Conservation (phyloP, 2,113 vertebrate species). For the Benitochromis conjunctus region DNA sequence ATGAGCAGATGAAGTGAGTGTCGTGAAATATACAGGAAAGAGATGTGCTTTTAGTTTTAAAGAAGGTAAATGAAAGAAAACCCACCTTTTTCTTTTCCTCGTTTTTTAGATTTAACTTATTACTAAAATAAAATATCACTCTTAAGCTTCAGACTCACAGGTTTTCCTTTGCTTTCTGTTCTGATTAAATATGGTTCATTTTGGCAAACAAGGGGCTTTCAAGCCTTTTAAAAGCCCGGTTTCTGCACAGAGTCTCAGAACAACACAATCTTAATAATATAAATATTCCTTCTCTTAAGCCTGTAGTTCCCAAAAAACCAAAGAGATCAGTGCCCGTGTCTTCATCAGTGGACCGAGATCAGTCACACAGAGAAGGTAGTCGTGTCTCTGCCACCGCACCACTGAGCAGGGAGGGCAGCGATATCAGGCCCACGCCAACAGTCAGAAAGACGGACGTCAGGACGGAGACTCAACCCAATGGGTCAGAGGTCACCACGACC, state of each 20-base stretch:
- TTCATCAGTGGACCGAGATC: slow-evolving; percentile 65
- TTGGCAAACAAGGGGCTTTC: not conserved
- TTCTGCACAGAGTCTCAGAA: not conserved
- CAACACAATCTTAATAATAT: not conserved
- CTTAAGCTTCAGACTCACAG: not conserved
- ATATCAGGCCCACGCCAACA: slow-evolving; percentile 45
- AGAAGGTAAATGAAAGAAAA: not conserved
- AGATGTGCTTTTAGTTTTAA: not conserved
- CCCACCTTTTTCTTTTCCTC: not conserved
- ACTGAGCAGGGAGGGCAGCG: slow-evolving; percentile 66
- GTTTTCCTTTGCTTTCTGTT: not conserved
- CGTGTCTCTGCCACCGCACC: slow-evolving; percentile 23
- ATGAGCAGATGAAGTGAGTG: not conserved
- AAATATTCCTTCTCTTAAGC: slow-evolving; percentile 37
- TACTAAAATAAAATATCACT: not conserved
- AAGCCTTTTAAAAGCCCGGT: accelerated
- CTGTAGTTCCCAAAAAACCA: slow-evolving; percentile 76
- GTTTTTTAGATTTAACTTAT: not conserved
- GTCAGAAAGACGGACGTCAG: slow-evolving; percentile 71
- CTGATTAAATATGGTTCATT: not conserved
- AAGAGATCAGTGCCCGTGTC: slow-evolving; percentile 73
- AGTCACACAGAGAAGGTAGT: slow-evolving; percentile 53
- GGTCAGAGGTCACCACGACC: slow-evolving; percentile 76
- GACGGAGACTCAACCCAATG: slow-evolving; percentile 75
- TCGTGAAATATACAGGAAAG: not conserved